phyloP scores from a whole-genome alignment of 2,888 invertebrate genomes.

The Meliscaeva auricollis region DNA sequence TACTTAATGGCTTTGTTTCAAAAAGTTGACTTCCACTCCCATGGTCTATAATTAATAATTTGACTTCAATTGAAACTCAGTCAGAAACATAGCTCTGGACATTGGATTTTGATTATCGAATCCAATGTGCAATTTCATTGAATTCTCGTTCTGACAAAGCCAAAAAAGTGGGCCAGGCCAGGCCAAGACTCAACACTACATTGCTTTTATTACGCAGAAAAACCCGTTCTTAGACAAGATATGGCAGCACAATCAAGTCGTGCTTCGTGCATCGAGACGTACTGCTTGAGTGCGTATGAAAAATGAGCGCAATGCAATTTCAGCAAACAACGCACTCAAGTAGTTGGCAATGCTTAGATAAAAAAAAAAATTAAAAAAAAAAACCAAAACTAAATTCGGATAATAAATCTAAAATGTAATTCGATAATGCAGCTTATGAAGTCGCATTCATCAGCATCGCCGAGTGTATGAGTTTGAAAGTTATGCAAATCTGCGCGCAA shows the following conservation, averaged over 20 bases:
- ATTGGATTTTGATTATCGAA: slow-evolving; percentile 50
- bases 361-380: slow-evolving; percentile 1
- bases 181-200: slow-evolving; percentile 25
- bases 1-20: slow-evolving; percentile 17
- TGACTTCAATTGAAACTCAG: slow-evolving; percentile 16
- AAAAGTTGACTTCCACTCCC: slow-evolving; percentile 35
- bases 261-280: slow-evolving; percentile 28
- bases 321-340: slow-evolving; percentile 57
- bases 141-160: slow-evolving; percentile 57
- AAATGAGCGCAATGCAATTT: slow-evolving; percentile 48
- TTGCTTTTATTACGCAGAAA: slow-evolving; percentile 41
- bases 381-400: background rate
- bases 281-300: slow-evolving; percentile 56
- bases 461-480: slow-evolving; percentile 31
- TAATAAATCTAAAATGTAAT: slow-evolving; percentile 55
- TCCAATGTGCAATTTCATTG: slow-evolving; percentile 50
- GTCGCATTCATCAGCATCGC: no score
- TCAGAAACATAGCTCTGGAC: slow-evolving; percentile 37
- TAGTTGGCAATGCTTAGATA: slow-evolving; percentile 45
- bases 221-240: slow-evolving; percentile 56
- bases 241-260: slow-evolving; percentile 34
- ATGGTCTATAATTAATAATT: slow-evolving; percentile 18
- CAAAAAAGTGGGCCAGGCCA: slow-evolving; percentile 55
- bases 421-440: slow-evolving; percentile 48
- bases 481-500: slow-evolving; percentile 62